Conservation (phyloP, 2,113 vertebrate genomes). For the Labrus mixtus region DNA sequence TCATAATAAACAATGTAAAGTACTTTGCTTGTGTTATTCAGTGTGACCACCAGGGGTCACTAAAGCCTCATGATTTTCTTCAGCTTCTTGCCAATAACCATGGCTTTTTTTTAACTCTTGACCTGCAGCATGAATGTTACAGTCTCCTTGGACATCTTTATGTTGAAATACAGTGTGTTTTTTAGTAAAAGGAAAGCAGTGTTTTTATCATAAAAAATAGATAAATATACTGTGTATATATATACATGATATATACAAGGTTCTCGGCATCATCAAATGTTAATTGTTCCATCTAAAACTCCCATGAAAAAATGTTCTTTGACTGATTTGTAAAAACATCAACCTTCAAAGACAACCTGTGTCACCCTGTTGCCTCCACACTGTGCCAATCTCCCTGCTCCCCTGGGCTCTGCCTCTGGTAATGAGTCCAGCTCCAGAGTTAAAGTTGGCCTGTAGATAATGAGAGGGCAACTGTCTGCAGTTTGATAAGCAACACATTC, state of each 20-base stretch:
- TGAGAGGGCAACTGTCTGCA: slow-evolving; percentile 47
- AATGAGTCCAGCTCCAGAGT: slow-evolving; percentile 54
- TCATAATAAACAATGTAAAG: slow-evolving; percentile 67
- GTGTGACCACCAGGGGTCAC: slow-evolving; percentile 55
- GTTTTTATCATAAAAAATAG: not conserved
- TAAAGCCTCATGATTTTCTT: slow-evolving; percentile 23
- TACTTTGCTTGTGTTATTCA: slow-evolving; percentile 13
- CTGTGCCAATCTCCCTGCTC: slow-evolving; percentile 34
- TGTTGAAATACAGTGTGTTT: not conserved
- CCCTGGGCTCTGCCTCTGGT: slow-evolving; percentile 36
- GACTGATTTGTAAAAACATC: slow-evolving; percentile 1
- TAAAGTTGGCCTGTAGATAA: slow-evolving; percentile 55
- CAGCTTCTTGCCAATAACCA: not conserved
- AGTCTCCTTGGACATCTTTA: not conserved
- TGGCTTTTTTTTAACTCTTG: slow-evolving; percentile 6
- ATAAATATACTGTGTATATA: too few species aligned
- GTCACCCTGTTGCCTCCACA: slow-evolving; percentile 32
- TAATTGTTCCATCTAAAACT: too few species aligned
- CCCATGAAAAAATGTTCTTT: too few species aligned
- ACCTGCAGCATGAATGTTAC: not conserved
- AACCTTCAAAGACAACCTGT: slow-evolving; percentile 9
- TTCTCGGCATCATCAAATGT: too few species aligned
- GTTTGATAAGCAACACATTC: slow-evolving; percentile 29
- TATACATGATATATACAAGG: too few species aligned
- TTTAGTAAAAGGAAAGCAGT: not conserved